Percentiles rank a stretch among this genome's conserved stretches.
Evolutionary conservation across 2,888 invertebrate species (phyloP).

Genomic region (Sarcophaga carnaria): DNA sequence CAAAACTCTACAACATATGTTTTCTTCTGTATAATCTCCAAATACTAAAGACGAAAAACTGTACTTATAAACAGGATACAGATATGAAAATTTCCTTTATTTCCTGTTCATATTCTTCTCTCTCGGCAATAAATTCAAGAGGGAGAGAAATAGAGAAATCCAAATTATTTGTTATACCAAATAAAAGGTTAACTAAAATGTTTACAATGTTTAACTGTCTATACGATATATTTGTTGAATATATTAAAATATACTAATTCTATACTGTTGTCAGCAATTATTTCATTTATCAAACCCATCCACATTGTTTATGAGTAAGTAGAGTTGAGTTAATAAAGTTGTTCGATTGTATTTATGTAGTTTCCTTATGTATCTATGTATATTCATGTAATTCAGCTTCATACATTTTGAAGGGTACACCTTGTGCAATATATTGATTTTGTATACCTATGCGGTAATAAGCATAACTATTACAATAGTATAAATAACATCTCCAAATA

Average conservation of each 20-base stretch:
- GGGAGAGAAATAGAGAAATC: background rate
- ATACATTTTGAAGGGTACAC: constrained; percentile 3
- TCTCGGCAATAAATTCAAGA: background rate
- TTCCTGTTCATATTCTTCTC: background rate
- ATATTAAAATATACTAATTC: no score
- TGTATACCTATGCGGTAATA: background rate
- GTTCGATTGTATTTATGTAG: background rate
- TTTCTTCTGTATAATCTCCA: background rate
- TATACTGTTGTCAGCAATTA: no score
- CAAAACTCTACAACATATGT: constrained; percentile 44
- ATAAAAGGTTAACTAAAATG: background rate
- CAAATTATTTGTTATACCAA: background rate
- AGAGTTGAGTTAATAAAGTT: no score
- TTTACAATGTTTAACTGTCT: no score
- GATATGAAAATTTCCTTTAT: background rate
- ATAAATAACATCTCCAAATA: no score
- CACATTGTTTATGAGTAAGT: no score
- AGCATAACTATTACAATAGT: no score
- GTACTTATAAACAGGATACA: background rate
- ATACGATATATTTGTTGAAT: no score
- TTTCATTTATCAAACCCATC: no score
- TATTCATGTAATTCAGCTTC: background rate
- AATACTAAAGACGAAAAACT: constrained; percentile 12
- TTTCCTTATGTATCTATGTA: background rate
- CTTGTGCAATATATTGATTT: constrained; percentile 24